Evolutionary conservation across 2,888 invertebrate species (phyloP), one percentile per base, ranked within the genome.

Genomic region (Leistus spinibarbis): DNA sequence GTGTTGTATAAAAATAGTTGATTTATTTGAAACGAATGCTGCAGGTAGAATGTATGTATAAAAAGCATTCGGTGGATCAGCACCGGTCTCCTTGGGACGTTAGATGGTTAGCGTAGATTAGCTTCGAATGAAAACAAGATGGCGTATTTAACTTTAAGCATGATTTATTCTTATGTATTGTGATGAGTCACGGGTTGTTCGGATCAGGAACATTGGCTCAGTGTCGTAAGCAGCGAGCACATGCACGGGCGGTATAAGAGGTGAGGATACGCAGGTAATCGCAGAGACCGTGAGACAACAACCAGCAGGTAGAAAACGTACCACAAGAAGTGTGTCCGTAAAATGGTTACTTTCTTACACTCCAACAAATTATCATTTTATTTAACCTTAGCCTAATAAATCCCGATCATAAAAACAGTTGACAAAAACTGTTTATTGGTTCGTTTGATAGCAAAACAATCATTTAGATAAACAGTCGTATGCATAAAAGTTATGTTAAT

Each of bases 141-240:
- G 66, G 66, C 66, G 53, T 66, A 20, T 53, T 66, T 66, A 66
- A 66, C 53, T 22, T 66, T 66, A 66, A 66, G 66, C 66, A 66
- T 66, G 66, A 66, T 66, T 66, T 66, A 66, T 66, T 66, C 40
- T 66, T 53, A 66, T 53, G 63, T 22, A 5, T 66, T 66, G 17
- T 66, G 66, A 66, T 66, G 66, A 66, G 66, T 66, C 66, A 66
- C 24, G 66, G 53, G 53, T 16, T 64, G 27, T n/a, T 19, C 57
- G n/a, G 63, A 27, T 27, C 64, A 23, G 27, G 64, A 64, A 64
- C 64, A 23, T 22, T 16, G n/a, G 24, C 64, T 20, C 27, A 13
- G 13, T 60, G 19, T 60, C 60, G 60, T 19, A 22, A 60, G 20
- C 17, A 5, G 9, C 22, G 22, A 19, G 20, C 60, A 16, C 10